phyloP scores from a whole-genome alignment of 2,113 vertebrate genomes.

The Saimiri boliviensis region DNA sequence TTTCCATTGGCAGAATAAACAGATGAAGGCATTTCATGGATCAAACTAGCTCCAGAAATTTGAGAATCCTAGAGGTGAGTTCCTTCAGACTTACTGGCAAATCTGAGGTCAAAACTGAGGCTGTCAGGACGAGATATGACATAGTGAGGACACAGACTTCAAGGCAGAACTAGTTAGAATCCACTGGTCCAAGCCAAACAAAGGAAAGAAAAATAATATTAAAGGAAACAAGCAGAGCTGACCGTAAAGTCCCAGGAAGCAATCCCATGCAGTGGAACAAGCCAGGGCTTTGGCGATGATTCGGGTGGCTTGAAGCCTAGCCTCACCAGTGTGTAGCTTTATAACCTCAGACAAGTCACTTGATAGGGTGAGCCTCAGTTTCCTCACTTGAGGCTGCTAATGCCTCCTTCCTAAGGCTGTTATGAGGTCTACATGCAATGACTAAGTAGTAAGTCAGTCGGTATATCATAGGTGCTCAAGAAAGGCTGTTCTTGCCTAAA shows the following conservation, averaged over 20 bases:
- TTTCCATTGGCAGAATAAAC: not conserved
- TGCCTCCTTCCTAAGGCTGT: not conserved
- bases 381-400: not conserved
- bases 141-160: not conserved
- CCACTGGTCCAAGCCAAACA: not conserved
- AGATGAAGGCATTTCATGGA: not conserved
- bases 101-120: not conserved
- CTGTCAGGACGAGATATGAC: not conserved
- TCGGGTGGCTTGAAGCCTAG: not conserved
- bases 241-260: not conserved
- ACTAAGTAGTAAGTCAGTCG: not conserved
- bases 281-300: not conserved
- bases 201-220: not conserved
- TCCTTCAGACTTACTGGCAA: not conserved
- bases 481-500: not conserved
- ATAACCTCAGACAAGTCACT: not conserved
- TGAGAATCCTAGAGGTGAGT: not conserved
- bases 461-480: not conserved
- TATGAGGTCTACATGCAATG: not conserved
- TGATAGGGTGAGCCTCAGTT: not conserved
- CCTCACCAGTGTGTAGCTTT: not conserved
- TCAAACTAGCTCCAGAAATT: not conserved
- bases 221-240: not conserved
- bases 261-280: not conserved
- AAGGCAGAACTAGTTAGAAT: not conserved